Base-by-base conservation (phyloP, 1,140 invertebrate species). In the Brachionus rubens region DNA sequence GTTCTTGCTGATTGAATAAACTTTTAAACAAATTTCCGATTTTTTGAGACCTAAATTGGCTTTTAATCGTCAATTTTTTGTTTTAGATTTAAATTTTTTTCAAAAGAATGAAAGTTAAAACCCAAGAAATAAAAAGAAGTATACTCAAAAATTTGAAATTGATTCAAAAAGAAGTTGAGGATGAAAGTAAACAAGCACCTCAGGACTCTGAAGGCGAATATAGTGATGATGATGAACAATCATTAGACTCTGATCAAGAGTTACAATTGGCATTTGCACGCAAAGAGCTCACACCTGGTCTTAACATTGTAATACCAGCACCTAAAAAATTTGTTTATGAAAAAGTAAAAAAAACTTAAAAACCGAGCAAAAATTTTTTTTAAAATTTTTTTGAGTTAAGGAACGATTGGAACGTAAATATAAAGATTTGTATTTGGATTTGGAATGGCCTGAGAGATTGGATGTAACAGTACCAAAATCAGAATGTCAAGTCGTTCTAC, bases 181-280 rank as follows among this genome's bases (percentile, higher is more conserved):
- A 59, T 3, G 36, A 24, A 16, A 41, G 56, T 56, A 48, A 76
- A 7, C 24, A 9, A 19, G 43, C 28, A 33, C 33, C 33, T 30
- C 56, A 28, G 19, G 72, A 47, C 47, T 54, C 48, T 14, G 72
- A 70, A 28, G 43, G 28, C 16, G 67, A 33, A 48, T 14, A 76
- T 33, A 41, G 36, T 33, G 72, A 76, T 76, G 72, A 76, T 4
- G 72, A 76, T 76, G 72, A 76, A n/a, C 50, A 56, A 56, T 76
- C 72, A 12, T 26, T 76, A 30, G 52, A 76, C 26, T 76, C 72
- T 26, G 72, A 76, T 40, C 36, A 76, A 36, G 52, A 76, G 24
- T 40, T 76, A 33, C 52, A 76, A 26, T 30, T 62, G n/a, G 56
- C 56, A 36, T 62, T 65, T 48, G 36, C 52, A 26, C 40, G 33